A percentile compares a stretch with the other conserved stretches of the same genome.
These are phyloP conservation scores for Pharmacophagus antenor DNA, from an alignment of 2,888 invertebrate species.

Conservation along the genomic window DNA sequence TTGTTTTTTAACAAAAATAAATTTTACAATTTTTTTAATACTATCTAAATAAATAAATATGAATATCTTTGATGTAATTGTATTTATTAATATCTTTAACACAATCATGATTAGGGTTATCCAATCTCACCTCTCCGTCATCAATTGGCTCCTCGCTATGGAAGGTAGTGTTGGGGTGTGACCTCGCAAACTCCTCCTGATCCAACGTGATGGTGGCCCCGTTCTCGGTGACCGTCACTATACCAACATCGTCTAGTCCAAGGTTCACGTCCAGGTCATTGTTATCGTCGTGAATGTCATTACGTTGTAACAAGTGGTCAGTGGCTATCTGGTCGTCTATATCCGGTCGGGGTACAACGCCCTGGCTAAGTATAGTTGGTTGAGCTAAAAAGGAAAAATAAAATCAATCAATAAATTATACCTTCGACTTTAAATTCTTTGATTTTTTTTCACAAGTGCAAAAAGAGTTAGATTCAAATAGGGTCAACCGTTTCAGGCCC, in stretches of 20 bases:
- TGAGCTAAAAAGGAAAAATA: constrained; percentile 49
- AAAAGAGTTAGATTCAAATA: too few species aligned
- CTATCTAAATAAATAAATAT: too few species aligned
- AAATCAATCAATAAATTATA: not conserved
- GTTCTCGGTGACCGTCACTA: constrained; percentile 68
- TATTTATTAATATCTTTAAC: too few species aligned
- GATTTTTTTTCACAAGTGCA: too few species aligned
- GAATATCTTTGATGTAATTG: too few species aligned
- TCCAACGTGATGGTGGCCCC: constrained; percentile 65
- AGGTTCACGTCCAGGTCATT: constrained; percentile 55
- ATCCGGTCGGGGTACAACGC: constrained; percentile 60
- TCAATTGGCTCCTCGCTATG: constrained; percentile 70
- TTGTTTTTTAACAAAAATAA: too few species aligned
- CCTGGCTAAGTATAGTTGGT: constrained; percentile 52
- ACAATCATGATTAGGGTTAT: too few species aligned
- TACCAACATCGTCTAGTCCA: constrained; percentile 66
- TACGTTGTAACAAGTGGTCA: constrained; percentile 53
- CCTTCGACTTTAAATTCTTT: not conserved
- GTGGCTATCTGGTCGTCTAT: constrained; percentile 72
- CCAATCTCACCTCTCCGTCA: constrained; percentile 57
- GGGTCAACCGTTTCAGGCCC: too few species aligned
- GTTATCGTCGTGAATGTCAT: constrained; percentile 37
- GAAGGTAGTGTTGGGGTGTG: constrained; percentile 76
- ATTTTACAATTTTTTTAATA: too few species aligned
- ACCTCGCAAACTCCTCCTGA: constrained; percentile 74